Conservation (phyloP, 2,113 vertebrate species). For the Poeciliopsis prolifica region DNA sequence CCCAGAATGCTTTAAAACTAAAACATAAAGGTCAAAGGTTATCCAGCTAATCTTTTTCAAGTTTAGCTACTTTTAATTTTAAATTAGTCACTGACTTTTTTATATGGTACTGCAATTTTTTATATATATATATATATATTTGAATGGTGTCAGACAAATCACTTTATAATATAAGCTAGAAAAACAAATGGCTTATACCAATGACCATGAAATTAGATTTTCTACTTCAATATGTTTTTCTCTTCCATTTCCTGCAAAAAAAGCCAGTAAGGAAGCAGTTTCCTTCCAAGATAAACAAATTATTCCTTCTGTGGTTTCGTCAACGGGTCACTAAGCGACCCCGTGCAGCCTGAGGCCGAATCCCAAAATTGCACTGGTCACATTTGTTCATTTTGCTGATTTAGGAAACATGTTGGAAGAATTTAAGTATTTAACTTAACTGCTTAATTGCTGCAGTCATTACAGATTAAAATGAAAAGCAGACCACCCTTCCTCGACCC, state of each 20-base stretch:
- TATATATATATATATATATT: neutral
- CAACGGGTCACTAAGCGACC: slow-evolving; percentile 40
- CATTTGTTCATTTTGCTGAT: slow-evolving; percentile 10
- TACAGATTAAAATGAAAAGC: slow-evolving; percentile 50
- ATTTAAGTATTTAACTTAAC: slow-evolving; percentile 64
- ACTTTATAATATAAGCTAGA: neutral
- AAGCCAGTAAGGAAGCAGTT: slow-evolving; percentile 28
- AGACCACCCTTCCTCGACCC: slow-evolving; percentile 41
- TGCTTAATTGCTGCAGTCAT: slow-evolving; percentile 62
- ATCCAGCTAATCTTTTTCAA: neutral
- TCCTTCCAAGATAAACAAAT: slow-evolving; percentile 41
- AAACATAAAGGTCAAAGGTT: neutral
- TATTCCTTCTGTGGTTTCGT: slow-evolving; percentile 1
- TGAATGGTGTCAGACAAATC: neutral
- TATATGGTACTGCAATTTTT: neutral
- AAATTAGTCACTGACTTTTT: neutral
- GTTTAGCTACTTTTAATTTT: neutral
- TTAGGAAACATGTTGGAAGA: slow-evolving; percentile 62
- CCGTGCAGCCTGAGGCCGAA: slow-evolving; percentile 33
- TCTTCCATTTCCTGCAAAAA: neutral
- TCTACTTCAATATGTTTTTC: neutral
- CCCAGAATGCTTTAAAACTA: neutral
- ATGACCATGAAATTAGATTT: neutral
- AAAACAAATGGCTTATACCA: neutral
- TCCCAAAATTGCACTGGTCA: slow-evolving; percentile 12